phyloP scores from a whole-genome alignment of 2,888 invertebrate genomes.

The Pristionchus japonicus region DNA sequence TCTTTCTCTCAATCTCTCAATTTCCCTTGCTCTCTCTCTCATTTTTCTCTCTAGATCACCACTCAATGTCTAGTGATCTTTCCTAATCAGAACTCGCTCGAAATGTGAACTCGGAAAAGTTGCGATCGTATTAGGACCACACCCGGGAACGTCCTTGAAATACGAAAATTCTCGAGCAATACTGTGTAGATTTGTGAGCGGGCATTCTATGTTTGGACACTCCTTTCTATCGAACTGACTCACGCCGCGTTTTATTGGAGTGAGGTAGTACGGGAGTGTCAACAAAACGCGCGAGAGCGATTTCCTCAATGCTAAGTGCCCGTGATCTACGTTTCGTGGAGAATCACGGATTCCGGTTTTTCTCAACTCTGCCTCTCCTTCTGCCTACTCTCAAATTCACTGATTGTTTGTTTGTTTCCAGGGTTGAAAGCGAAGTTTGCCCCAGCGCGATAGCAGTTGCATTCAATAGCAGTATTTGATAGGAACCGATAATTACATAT shows the following conservation, averaged over 20 bases:
- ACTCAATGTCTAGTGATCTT: background rate
- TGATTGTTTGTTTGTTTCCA: background rate
- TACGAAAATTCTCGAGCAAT: background rate
- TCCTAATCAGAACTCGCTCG: background rate
- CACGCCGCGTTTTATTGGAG: background rate
- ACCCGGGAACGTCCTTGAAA: background rate
- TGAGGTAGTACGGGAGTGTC: slow-evolving; percentile 9
- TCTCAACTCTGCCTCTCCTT: background rate
- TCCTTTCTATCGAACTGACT: background rate
- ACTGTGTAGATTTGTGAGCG: background rate
- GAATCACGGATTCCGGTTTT: background rate
- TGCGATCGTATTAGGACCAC: background rate
- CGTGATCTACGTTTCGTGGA: background rate
- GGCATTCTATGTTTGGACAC: background rate
- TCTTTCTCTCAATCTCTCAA: too few relatives aligned
- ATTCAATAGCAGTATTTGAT: background rate
- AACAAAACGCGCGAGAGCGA: background rate
- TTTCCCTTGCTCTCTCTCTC: too few relatives aligned
- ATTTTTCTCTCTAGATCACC: too few relatives aligned
- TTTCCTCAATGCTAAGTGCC: background rate
- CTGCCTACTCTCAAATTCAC: background rate
- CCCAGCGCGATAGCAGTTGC: background rate
- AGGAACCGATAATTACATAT: background rate
- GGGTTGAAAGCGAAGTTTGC: background rate
- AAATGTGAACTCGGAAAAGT: background rate